A percentile compares a stretch with the other conserved stretches of the same genome.
Evolutionary conservation across 30 jellyfish, hydroid and myxozoan species (phyloP).

Genomic region (Aurelia sp.): DNA sequence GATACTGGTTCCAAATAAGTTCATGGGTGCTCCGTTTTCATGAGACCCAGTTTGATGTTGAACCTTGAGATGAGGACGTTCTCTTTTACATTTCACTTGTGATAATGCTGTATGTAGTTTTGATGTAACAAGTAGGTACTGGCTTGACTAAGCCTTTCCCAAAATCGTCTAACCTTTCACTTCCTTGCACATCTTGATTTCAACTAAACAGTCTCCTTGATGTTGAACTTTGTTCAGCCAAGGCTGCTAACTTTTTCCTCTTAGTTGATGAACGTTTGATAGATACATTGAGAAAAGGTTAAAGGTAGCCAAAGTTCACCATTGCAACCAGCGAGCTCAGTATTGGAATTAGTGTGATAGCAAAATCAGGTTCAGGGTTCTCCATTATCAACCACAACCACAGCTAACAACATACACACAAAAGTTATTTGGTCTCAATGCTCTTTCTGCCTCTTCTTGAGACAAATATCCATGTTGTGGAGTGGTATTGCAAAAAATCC

Average conservation of each 20-base stretch:
- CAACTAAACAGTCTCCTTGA: conserved; percentile 1
- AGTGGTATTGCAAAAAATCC: conserved; percentile 8
- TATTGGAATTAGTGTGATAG: not conserved
- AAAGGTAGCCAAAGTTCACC: conserved; percentile 9
- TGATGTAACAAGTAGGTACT: no score
- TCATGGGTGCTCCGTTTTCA: no score
- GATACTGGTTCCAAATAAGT: no score
- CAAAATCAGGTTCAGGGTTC: not conserved
- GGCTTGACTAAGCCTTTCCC: conserved; percentile 34
- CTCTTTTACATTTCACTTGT: no score
- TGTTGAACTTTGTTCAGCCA: conserved; percentile 31
- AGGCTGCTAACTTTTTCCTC: conserved; percentile 18
- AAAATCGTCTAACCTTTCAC: conserved; percentile 3
- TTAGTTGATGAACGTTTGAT: conserved; percentile 1
- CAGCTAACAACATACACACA: no score
- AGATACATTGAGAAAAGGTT: not conserved
- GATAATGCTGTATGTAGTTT: no score
- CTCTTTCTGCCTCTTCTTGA: not conserved
- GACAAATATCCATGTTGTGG: not conserved
- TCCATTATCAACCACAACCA: not conserved
- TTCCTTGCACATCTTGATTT: not conserved
- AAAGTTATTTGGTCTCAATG: not conserved
- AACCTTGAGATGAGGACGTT: no score
- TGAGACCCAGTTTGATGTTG: no score
- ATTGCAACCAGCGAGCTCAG: conserved; percentile 29